Evolutionary conservation across 2,113 vertebrate species (phyloP), one percentile per base, ranked within the genome.

Genomic region (Conger conger): DNA sequence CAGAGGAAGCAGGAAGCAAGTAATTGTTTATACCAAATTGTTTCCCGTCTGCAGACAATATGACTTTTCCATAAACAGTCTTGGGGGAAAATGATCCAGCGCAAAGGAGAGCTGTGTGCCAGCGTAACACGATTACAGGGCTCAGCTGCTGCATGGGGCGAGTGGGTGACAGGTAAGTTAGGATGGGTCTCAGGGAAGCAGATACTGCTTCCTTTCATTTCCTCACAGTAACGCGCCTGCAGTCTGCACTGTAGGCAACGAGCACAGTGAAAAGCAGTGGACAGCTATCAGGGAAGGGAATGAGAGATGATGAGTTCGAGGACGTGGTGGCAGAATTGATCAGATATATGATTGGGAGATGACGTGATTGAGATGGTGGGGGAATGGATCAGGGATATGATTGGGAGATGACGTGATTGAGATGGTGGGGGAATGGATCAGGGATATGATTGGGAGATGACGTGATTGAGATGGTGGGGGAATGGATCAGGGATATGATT

Each of bases 1-100:
- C 54, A 60, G 1, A 83, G 82, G 84, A 89, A 88, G 83, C 86
- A 92, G 83, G 86, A 90, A 88, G 85, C 60, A 33, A 86, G 76
- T 53, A 6, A 30, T 53, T 89, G 80, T 90, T 90, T 88, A 88
- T 81, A 68, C 60, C 60, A 27, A 79, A 53, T 82, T 84, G 45
- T 30, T 38, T 85, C 35, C 63, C 82, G 63, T 85, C 83, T 80
- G 16, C 60, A 83, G 38, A 86, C 83, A 83, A 84, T 84, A 54
- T 80, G 33, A 80, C 80, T 85, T 79, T n/a, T 89, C 83, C 35
- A 86, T 85, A 90, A 87, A 87, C 76, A 23, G 84, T 78, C 76
- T 78, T 37, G 16, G 79, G 79, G 77, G 50, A 86, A 53, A 82
- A 53, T 84, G 77, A 85, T 82, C 30, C 35, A 73, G 36, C 83